Evolutionary conservation across 2,888 invertebrate species (phyloP), one percentile per base, ranked within the genome.

Genomic region (Epinotia demarniana): DNA sequence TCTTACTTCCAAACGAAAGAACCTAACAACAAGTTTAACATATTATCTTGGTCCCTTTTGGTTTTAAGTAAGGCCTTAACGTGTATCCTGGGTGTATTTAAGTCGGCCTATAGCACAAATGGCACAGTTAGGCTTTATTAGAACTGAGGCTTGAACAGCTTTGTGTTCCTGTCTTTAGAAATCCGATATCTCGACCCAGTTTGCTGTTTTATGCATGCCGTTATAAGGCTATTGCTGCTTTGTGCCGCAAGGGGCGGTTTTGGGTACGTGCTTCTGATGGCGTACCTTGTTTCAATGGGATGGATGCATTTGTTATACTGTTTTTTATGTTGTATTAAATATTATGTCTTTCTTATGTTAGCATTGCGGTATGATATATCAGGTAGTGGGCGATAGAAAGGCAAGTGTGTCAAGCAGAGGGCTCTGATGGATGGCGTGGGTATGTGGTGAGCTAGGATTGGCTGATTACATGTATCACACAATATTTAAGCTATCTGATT

Each of bases 151-250:
- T 70, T 71, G 53, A 66, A 75, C 67, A 58, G 58, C 49, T 64
- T 64, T 63, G 61, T 70, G 53, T 70, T 75, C 75, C 53, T 53
- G 74, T 64, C 63, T 74, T 58, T 68, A 53, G 75, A 75, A 71
- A 75, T 70, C 64, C 53, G 75, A 75, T 75, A 66, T 55, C 60
- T 46, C 58, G 70, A 55, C 39, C 49, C 9, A 70, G 58, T 71
- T 64, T 66, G 55, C n/a, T 23, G 23, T 68, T 55, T 53, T 19
- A 67, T 55, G 53, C 57, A 46, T 55, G 27, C 12, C 60, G 39
- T 61, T 73, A 53, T 73, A 39, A 60, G 58, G 69, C 43, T 58
- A 57, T 69, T 69, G 69, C 60, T 58, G 57, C 58, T 43, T 43
- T 46, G 69, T 69, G 60, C 69, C 60, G 43, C 69, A 46, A 11